Evolutionary conservation across 1,140 invertebrate genomes (phyloP), one percentile per base, ranked within the genome.

Genomic region (Drosophila truncata): DNA sequence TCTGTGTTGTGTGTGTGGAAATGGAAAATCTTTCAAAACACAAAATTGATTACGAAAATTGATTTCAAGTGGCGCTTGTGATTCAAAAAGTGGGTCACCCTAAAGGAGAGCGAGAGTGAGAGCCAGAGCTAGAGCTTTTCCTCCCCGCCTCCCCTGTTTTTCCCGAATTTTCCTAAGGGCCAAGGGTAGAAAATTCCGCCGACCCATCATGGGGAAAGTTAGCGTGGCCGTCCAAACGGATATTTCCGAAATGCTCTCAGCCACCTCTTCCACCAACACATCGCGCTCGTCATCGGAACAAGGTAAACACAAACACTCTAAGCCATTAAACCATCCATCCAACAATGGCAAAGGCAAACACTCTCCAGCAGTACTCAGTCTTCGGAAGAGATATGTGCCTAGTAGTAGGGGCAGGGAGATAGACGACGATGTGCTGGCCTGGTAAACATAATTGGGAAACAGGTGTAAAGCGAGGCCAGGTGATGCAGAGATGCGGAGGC

Each of bases 151-250:
- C 13, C 20, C 29, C 1, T 1, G 11, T 23, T 23, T 63, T 66
- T 47, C 33, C 50, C 23, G 23, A 5, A 20, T 55, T 52, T 61
- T 50, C 33, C 39, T 11, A 10, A 65, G 39, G 39, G 37, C 63
- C 63, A 25, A n/a, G 55, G 57, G 52, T 55, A 37, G 29, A 62
- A 61, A 62, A 33, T 29, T 62, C 62, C 20, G 11, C 16, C 23
- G 6, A 29, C 25, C 25, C 25, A 35, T 1, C 25, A 88, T 88
- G 86, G 39, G 37, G 27, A 92, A 92, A 92, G 69, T 90, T 50
- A 80, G 75, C 77, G 90, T 92, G 46, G 91, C 87, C 33, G 84
- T 92, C n/a, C 91, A 92, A 76, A 92, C 91, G 65, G 91, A 92
- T 55, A 64, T 92, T 44, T 84, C 65, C 31, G 91, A 92, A 78